These are phyloP conservation scores for Dallia pectoralis DNA, from an alignment of 2,797 vertebrate species.

Conservation along the genomic window DNA sequence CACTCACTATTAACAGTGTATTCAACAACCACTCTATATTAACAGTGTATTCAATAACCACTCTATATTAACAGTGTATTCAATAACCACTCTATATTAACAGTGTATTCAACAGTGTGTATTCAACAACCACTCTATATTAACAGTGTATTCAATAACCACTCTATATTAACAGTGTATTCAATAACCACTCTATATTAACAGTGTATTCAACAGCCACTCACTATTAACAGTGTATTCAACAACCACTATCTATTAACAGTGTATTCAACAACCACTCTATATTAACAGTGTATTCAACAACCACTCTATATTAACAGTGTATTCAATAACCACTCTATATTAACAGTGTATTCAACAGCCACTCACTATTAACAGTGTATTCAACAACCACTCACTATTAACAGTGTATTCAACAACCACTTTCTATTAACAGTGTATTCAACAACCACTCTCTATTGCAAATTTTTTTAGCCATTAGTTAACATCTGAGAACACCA, in stretches of 20 bases:
- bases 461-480: not conserved
- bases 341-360: not conserved
- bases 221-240: not conserved
- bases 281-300: not conserved
- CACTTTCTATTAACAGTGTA: not conserved
- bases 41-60: not conserved
- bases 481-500: not conserved
- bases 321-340: not conserved
- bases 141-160: not conserved
- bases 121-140: not conserved
- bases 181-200: not conserved
- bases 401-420: not conserved
- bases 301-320: not conserved
- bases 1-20: not conserved
- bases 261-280: not conserved
- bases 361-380: not conserved
- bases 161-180: not conserved
- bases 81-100: not conserved
- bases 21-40: not conserved
- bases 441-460: not conserved
- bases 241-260: not conserved
- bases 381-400: not conserved
- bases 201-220: not conserved
- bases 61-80: not conserved
- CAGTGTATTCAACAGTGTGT: too few species aligned